Conservation (phyloP, 2,113 vertebrate species). For the Oreotragus oreotragus region DNA sequence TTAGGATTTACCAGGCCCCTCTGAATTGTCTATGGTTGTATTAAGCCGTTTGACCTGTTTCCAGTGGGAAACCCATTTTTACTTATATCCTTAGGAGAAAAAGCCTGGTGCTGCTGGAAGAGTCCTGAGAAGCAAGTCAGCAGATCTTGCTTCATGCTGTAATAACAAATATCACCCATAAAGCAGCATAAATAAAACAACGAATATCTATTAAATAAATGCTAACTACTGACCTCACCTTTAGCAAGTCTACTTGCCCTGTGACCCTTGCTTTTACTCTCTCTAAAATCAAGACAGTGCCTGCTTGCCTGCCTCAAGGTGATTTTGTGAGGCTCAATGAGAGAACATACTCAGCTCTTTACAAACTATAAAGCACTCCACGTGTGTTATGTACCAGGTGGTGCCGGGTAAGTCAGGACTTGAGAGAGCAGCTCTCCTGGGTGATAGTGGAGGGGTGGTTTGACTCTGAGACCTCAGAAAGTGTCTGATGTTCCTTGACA, state of each 20-base stretch:
- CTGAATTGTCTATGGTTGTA: background rate
- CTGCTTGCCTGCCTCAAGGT: background rate
- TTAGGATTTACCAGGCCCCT: constrained; percentile 8
- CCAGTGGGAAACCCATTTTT: constrained; percentile 48
- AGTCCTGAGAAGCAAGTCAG: constrained; percentile 5
- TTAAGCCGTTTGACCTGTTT: constrained; percentile 46
- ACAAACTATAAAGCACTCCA: background rate
- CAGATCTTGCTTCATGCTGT: background rate
- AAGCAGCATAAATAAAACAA: background rate
- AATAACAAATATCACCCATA: background rate
- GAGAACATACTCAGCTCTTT: background rate
- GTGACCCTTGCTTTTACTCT: background rate
- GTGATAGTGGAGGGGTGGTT: background rate
- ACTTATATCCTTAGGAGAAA: constrained; percentile 27
- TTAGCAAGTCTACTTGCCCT: background rate
- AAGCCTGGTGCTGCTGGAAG: background rate
- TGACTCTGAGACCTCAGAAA: background rate
- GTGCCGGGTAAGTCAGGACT: background rate
- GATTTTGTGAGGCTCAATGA: background rate
- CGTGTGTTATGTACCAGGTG: background rate
- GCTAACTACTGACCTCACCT: background rate
- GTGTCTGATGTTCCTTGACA: background rate
- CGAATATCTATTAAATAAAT: background rate
- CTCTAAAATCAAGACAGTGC: background rate
- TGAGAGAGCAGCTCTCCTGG: background rate